Conservation (phyloP, 2,888 invertebrate species). For the Troides helena region DNA sequence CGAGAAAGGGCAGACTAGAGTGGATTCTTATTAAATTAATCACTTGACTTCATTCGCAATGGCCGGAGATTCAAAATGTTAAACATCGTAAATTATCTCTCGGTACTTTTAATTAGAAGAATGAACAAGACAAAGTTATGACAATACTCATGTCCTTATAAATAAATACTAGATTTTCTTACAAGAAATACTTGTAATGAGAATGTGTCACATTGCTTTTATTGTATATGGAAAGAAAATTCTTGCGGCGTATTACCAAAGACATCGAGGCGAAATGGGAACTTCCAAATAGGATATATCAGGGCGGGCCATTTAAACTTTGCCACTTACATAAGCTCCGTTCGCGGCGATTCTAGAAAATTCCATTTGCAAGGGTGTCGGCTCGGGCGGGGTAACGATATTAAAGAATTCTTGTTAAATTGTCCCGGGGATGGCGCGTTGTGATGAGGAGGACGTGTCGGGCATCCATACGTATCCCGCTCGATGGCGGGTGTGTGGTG, state of each 20-base stretch:
- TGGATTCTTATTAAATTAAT: too few relatives aligned
- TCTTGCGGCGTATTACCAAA: not conserved
- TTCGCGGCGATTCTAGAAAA: slow-evolving; percentile 22
- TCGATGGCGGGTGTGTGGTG: not conserved
- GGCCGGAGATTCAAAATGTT: too few relatives aligned
- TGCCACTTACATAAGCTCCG: slow-evolving; percentile 22
- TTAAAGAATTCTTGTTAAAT: slow-evolving; percentile 31
- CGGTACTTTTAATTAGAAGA: too few relatives aligned
- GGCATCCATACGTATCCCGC: slow-evolving; percentile 19
- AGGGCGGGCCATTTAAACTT: slow-evolving; percentile 25
- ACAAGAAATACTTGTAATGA: not conserved
- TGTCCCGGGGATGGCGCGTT: slow-evolving; percentile 19
- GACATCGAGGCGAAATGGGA: not conserved
- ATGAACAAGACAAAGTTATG: too few relatives aligned
- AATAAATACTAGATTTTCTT: too few relatives aligned
- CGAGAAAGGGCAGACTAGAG: too few relatives aligned
- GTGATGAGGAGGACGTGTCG: slow-evolving; percentile 19
- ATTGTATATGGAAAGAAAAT: not conserved
- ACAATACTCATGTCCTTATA: too few relatives aligned
- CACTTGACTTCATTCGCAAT: too few relatives aligned
- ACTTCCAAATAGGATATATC: slow-evolving; percentile 19
- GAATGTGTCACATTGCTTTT: not conserved
- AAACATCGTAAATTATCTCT: too few relatives aligned
- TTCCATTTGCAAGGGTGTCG: slow-evolving; percentile 18
- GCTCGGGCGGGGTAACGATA: slow-evolving; percentile 12